phyloP scores from a whole-genome alignment of 1,140 invertebrate genomes.

The Mamestra configurata region DNA sequence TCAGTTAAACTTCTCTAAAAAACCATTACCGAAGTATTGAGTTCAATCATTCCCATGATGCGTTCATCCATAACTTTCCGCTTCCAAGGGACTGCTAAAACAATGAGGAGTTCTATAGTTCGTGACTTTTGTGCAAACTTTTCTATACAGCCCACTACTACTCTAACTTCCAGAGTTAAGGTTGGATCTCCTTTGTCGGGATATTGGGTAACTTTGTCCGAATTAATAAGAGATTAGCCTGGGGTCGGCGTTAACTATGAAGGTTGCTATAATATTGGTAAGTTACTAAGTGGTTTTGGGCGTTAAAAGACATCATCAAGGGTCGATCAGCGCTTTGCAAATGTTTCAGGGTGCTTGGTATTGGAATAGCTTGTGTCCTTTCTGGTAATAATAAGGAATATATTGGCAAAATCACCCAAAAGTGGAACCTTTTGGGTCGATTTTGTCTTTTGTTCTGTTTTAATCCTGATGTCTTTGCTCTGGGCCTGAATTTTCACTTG shows the following conservation, averaged over 20 bases:
- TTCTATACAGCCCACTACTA: background rate
- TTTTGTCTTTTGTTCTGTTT: background rate
- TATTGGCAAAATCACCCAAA: constrained; percentile 5
- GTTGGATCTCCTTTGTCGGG: background rate
- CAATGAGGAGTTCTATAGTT: constrained; percentile 54
- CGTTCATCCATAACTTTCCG: constrained; percentile 45
- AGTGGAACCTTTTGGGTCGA: background rate
- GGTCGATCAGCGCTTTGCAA: constrained; percentile 42
- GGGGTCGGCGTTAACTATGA: constrained; percentile 52
- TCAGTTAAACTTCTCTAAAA: constrained; percentile 41
- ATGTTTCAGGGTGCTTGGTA: constrained; percentile 44
- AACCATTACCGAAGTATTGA: constrained; percentile 49
- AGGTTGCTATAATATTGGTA: constrained; percentile 55
- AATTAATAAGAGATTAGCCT: constrained; percentile 58
- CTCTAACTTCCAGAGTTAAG: background rate
- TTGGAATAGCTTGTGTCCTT: constrained; percentile 44
- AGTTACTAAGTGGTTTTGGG: constrained; percentile 54
- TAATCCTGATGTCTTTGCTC: background rate
- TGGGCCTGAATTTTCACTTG: background rate
- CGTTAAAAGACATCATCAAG: constrained; percentile 49
- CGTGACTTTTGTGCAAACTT: constrained; percentile 36
- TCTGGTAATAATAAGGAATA: background rate
- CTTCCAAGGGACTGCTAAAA: constrained; percentile 52
- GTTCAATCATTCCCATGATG: constrained; percentile 45
- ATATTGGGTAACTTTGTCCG: constrained; percentile 20